Base-by-base conservation (phyloP, 1,140 invertebrate species). In the Aplysia californica region DNA sequence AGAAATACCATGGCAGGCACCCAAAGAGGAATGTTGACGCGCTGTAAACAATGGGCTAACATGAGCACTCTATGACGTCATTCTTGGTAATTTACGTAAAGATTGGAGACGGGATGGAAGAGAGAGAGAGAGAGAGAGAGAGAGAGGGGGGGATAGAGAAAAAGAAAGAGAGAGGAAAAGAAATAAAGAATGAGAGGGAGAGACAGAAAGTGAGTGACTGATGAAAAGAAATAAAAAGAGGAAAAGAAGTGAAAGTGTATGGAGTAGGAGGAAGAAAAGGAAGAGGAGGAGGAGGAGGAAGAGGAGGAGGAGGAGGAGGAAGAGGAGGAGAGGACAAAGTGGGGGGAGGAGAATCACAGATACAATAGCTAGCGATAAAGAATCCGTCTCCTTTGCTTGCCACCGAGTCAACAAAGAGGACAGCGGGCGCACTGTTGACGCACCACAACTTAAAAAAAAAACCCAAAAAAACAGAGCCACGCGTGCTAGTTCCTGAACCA, bases 351-450 rank as follows among this genome's bases (percentile, higher is more conserved):
- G 4, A 66, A n/a, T 4, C 21, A 66, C 0, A 20, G 29, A 20
- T 23, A 29, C 4, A 36, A 66, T 33, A n/a, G 18, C n/a, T 29
- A 18, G 18, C 3, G 68, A 72, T 75, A 81, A 29, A 64, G 55
- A 64, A 80, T 61, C 6, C 6, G 20, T 10, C 59, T 18, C 10
- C 15, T 31, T 18, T 26, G 44, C n/a, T 18, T 21, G 29, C 20
- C 31, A 21, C 21, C 18, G 38, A 6, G 1, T 20, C 31, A 68
- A 21, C 41, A 44, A 50, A 10, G 6, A 61, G 10, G 26, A 31
- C 59, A 61, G 59, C 59, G 26, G 59, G 6, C 20, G 26, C 20
- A 61, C 20, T 18, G 26, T 61, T 23, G 15, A 20, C 20, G 10
- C 59, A n/a, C n/a, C n/a, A n/a, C n/a, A n/a, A n/a, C n/a, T n/a